Evolutionary conservation across 2,888 invertebrate species (phyloP).

Genomic region (Capitulum mitella): DNA sequence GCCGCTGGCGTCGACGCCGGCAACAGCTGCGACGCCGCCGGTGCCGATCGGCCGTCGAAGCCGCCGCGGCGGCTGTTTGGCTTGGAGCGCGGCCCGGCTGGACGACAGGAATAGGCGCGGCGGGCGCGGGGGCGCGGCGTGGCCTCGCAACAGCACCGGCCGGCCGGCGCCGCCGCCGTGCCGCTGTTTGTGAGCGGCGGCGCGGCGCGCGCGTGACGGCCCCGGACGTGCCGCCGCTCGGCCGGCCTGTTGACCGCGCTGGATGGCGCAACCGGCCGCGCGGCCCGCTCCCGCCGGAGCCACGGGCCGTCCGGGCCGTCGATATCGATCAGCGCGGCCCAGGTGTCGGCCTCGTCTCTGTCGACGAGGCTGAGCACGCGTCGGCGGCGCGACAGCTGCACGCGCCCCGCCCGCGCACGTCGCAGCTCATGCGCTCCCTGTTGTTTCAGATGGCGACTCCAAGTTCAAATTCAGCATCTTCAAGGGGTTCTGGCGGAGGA

Average conservation of each 20-base stretch:
- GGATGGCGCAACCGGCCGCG: no score
- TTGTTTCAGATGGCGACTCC: constrained; percentile 24
- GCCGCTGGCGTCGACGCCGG: neutral
- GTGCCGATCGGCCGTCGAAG: neutral
- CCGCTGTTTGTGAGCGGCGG: neutral
- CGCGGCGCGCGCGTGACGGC: no score
- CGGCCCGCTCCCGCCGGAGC: neutral
- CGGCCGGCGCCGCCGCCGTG: no score
- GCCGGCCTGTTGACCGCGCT: no score
- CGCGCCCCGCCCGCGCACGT: neutral
- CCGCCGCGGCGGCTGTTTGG: neutral
- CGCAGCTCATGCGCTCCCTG: neutral
- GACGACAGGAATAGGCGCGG: neutral
- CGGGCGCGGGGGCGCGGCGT: neutral
- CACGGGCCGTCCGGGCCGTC: neutral
- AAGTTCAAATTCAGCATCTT: constrained; percentile 58
- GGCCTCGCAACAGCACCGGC: neutral
- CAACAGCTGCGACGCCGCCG: neutral
- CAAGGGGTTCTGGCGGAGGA: constrained; percentile 80
- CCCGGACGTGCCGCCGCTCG: no score
- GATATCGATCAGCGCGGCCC: no score
- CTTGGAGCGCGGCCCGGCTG: neutral
- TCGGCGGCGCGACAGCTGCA: neutral
- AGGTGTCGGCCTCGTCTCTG: neutral
- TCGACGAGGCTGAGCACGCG: neutral